phyloP scores from a whole-genome alignment of 92 coral and sea anemone genomes.

The Micromussa lordhowensis region DNA sequence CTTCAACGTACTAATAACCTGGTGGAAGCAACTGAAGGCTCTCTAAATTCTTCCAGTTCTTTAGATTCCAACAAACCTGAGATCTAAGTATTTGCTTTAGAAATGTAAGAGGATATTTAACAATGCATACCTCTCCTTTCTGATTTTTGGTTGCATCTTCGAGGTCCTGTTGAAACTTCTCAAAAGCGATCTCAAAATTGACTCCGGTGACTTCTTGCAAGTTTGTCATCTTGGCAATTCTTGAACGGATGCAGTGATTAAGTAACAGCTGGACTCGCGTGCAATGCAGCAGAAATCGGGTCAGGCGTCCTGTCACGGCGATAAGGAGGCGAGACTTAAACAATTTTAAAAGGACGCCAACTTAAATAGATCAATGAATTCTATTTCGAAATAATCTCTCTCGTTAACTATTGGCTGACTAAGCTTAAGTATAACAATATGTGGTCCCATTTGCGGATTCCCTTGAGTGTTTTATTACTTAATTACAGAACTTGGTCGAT shows the following conservation, averaged over 20 bases:
- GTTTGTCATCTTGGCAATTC: neutral
- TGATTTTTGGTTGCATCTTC: neutral
- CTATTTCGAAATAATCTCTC: neutral
- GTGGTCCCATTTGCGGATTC: neutral
- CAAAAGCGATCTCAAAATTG: constrained; percentile 22
- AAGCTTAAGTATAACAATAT: neutral
- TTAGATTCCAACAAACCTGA: neutral
- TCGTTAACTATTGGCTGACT: neutral
- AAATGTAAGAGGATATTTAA: neutral
- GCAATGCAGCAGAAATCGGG: neutral
- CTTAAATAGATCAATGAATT: constrained; percentile 14
- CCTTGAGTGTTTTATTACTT: neutral
- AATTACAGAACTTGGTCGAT: neutral
- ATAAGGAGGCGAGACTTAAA: constrained; percentile 3
- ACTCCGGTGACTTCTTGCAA: constrained; percentile 14
- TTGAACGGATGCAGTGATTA: neutral
- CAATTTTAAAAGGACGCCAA: constrained; percentile 27
- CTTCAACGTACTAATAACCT: neutral
- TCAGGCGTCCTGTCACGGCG: neutral
- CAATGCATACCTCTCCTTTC: constrained; percentile 4
- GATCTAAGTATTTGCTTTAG: neutral
- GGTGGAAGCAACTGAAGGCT: neutral
- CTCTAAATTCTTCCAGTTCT: neutral
- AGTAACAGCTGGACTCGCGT: neutral
- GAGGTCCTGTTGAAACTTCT: constrained; percentile 19